These are phyloP conservation scores for Caenorhabditis panamensis DNA, from an alignment of 2,888 invertebrate species.

Conservation along the genomic window DNA sequence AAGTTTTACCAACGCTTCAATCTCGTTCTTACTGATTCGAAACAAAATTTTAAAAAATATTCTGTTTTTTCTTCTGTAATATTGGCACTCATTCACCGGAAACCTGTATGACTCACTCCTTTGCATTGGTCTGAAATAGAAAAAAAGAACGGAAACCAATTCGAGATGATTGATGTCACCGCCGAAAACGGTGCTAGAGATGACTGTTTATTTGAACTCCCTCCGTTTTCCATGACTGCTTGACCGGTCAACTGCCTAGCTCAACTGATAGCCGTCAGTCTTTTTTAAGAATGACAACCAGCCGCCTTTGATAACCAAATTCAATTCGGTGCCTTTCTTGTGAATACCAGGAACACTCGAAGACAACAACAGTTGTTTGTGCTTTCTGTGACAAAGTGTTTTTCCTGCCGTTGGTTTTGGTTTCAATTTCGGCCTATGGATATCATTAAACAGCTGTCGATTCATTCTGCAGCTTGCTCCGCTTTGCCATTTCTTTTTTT, in stretches of 20 bases:
- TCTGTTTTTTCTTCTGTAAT: no score
- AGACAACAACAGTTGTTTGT: not conserved
- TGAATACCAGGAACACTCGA: not conserved
- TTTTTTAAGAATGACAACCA: not conserved
- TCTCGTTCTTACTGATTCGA: no score
- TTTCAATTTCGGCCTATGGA: slow-evolving; percentile 12
- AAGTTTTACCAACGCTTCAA: not conserved
- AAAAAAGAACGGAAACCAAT: not conserved
- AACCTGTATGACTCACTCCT: not conserved
- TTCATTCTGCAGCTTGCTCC: not conserved
- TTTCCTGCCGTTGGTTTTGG: slow-evolving; percentile 6
- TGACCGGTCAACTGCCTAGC: slow-evolving; percentile 37
- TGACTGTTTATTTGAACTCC: slow-evolving; percentile 6
- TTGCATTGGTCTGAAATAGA: not conserved
- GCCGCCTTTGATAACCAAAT: slow-evolving; percentile 7
- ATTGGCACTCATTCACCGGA: no score
- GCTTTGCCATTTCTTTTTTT: slow-evolving; percentile 7
- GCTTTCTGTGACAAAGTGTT: not conserved
- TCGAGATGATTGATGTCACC: slow-evolving; percentile 1
- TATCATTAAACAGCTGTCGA: slow-evolving; percentile 44
- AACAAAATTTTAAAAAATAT: no score
- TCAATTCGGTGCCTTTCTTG: not conserved
- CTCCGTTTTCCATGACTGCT: slow-evolving; percentile 1
- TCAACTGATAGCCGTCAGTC: slow-evolving; percentile 10
- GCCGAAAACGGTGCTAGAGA: not conserved